These are phyloP conservation scores for Pocillopora meandrina DNA, from an alignment of 92 coral and sea anemone genomes.

Conservation along the genomic window DNA sequence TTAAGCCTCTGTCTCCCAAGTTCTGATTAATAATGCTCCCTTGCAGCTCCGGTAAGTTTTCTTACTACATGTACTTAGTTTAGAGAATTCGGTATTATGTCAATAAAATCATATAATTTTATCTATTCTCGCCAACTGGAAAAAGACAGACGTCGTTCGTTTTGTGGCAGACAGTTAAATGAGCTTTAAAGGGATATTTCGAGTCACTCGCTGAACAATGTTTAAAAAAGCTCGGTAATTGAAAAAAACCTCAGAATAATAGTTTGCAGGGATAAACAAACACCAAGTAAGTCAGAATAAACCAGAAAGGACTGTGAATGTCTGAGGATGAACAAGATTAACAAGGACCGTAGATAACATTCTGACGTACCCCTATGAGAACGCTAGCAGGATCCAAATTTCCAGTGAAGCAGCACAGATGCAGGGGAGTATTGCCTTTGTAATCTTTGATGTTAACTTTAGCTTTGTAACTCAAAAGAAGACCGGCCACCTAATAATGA, in stretches of 20 bases:
- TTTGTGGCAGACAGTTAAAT: too few relatives aligned
- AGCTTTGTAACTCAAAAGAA: conserved; percentile 75
- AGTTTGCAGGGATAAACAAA: too few relatives aligned
- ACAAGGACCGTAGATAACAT: not conserved
- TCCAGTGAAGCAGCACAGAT: conserved; percentile 89
- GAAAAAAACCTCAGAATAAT: too few relatives aligned
- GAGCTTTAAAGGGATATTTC: too few relatives aligned
- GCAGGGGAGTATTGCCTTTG: conserved; percentile 87
- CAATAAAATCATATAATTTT: too few relatives aligned
- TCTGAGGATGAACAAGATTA: not conserved
- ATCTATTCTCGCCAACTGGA: too few relatives aligned
- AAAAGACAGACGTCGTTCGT: too few relatives aligned
- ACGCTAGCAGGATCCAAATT: conserved; percentile 84
- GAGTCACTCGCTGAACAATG: too few relatives aligned
- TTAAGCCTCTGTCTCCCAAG: not conserved
- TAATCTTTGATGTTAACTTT: conserved; percentile 81
- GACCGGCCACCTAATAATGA: conserved; percentile 66
- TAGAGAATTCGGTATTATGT: not conserved
- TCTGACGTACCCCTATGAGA: conserved; percentile 74
- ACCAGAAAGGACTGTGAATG: not conserved
- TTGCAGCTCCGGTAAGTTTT: not conserved
- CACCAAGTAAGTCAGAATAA: too few relatives aligned
- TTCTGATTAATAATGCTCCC: not conserved
- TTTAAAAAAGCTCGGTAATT: too few relatives aligned
- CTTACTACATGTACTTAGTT: not conserved